Percentiles rank a stretch among this genome's conserved stretches.
phyloP scores from a whole-genome alignment of 2,113 vertebrate species.

The Gymnarchus niloticus region DNA sequence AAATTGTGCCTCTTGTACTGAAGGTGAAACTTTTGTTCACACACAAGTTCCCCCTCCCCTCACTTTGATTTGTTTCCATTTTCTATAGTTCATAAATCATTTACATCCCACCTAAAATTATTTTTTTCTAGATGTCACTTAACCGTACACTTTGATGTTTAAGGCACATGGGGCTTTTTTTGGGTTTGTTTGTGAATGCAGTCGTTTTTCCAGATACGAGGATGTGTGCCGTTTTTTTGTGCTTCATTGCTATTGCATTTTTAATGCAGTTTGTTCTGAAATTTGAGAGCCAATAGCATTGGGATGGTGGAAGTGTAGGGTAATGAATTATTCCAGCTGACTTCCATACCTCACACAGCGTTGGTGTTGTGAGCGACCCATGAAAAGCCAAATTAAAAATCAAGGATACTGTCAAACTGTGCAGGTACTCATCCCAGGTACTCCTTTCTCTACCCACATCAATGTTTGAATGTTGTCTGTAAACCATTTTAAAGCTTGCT shows the following conservation, averaged over 20 bases:
- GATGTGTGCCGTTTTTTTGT: constrained; percentile 70
- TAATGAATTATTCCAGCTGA: constrained; percentile 99
- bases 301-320: constrained; percentile 98
- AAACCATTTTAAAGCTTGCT: constrained; percentile 81
- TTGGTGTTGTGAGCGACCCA: constrained; percentile 99
- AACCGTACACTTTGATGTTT: constrained; percentile 21
- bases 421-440: constrained; percentile 99
- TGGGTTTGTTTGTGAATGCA: constrained; percentile 57
- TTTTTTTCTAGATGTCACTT: constrained; percentile 5
- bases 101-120: constrained; percentile 11
- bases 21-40: constrained; percentile 35
- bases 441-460: constrained; percentile 99
- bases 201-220: constrained; percentile 43
- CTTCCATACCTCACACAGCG: constrained; percentile 99
- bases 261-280: constrained; percentile 98
- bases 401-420: constrained; percentile 99
- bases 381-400: constrained; percentile 99
- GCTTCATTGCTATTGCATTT: constrained; percentile 91
- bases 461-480: constrained; percentile 99
- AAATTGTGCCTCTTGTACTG: constrained; percentile 37
- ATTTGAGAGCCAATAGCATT: constrained; percentile 83
- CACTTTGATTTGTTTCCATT: constrained; percentile 24
- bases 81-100: constrained; percentile 26
- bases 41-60: constrained; percentile 10
- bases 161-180: constrained; percentile 70